Evolutionary conservation across 1,140 invertebrate species (phyloP).

Genomic region (Cecropterus lyciades): DNA sequence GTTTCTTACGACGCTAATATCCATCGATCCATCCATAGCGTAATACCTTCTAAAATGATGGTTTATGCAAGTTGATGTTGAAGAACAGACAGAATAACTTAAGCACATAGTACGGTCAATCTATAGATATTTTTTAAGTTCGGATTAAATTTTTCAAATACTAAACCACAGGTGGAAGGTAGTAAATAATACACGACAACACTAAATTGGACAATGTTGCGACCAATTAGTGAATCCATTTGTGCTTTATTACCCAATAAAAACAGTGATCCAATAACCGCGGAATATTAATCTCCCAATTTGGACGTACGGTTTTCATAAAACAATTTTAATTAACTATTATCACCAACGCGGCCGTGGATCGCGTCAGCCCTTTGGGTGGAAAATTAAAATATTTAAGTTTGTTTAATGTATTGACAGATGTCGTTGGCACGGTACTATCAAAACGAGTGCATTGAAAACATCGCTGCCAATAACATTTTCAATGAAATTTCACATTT

Average conservation of each 20-base stretch:
- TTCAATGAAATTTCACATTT: conserved; percentile 65
- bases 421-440: conserved; percentile 37
- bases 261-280: conserved; percentile 67
- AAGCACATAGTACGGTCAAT: no score
- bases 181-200: conserved; percentile 32
- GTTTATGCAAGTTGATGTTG: no score
- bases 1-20: no score
- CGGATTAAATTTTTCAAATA: neutral
- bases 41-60: no score
- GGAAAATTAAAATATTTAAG: conserved; percentile 62
- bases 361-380: conserved; percentile 49
- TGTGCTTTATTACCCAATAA: conserved; percentile 50
- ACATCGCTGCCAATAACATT: conserved; percentile 59
- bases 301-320: conserved; percentile 62
- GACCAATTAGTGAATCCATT: conserved; percentile 43
- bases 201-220: conserved; percentile 36
- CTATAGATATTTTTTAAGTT: no score
- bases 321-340: conserved; percentile 71
- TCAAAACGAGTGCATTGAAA: conserved; percentile 47
- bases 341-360: conserved; percentile 46
- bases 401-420: conserved; percentile 48
- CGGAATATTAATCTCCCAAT: conserved; percentile 68
- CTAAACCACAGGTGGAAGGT: conserved; percentile 27
- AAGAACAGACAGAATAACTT: no score
- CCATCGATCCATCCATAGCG: no score